Evolutionary conservation across 2,113 vertebrate species (phyloP), one percentile per base, ranked within the genome.

Genomic region (Pipra filicauda): DNA sequence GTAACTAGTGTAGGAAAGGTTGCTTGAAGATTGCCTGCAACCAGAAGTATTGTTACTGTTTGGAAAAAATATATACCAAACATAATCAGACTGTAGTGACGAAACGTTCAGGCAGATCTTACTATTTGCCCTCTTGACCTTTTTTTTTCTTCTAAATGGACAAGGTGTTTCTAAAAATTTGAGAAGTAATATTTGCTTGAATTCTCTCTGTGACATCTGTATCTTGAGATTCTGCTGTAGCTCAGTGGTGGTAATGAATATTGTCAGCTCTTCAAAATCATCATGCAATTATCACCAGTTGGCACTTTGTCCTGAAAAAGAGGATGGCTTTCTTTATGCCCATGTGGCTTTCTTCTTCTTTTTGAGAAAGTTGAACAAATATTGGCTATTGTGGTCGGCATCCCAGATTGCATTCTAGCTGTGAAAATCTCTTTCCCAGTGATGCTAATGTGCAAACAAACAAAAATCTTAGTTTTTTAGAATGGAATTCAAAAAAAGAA

Each of bases 321-420:
- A 91, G 80, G 70, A 37, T 61, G 77, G 21, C 21, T 69, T 88
- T 93, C 66, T 85, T 6, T 70, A 61, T 66, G 18, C 26, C 6
- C 30, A 20, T 49, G 52, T 61, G 24, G 28, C 28, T 89, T 78
- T 43, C 43, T 58, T 52, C 64, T 76, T 86, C 49, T 79, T 83
- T 89, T 90, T 74, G 58, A 85, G 83, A 93, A 81, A 58, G 15
- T 44, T 44, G 49, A 49, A 30, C 49, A 95, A 97, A 93, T 94
- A 95, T 35, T 85, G 89, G 57, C 90, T 80, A 62, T 26, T 57
- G n/a, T 52, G 67, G 52, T 64, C 9, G 3, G 69, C 39, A 91
- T 96, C 57, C 37, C 43, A 95, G 57, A 77, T 51, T 41, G 9
- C 66, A 41, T 92, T 91, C 58, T 57, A 31, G 57, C 67, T n/a